Evolutionary conservation across 2,113 vertebrate species (phyloP).

Genomic region (Salvelinus alpinus): DNA sequence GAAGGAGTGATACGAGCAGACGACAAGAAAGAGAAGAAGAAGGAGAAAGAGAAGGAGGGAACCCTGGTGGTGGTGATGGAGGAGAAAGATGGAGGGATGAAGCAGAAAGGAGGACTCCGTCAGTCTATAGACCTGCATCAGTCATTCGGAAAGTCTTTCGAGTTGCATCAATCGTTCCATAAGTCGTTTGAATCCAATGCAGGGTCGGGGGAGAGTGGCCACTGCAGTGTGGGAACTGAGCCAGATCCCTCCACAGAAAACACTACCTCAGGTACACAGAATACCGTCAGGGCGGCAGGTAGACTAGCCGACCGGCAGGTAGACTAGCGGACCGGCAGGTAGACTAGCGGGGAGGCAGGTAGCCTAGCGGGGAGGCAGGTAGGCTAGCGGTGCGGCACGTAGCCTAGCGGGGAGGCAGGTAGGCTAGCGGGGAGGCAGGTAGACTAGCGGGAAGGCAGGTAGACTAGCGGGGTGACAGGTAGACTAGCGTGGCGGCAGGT

Average conservation of each 20-base stretch:
- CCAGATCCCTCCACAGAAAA: constrained; percentile 80
- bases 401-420: too few relatives aligned
- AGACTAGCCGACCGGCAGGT: too few relatives aligned
- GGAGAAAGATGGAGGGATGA: constrained; percentile 59
- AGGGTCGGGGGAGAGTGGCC: constrained; percentile 69
- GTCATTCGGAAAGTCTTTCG: constrained; percentile 10
- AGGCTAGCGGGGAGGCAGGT: too few relatives aligned
- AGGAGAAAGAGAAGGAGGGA: constrained; percentile 65
- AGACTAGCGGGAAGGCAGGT: too few relatives aligned
- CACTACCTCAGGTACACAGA: constrained; percentile 79
- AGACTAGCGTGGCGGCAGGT: too few relatives aligned
- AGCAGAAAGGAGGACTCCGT: constrained; percentile 47
- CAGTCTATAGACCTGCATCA: constrained; percentile 35
- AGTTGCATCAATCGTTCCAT: constrained; percentile 30
- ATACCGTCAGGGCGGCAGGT: background rate
- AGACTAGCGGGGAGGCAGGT: too few relatives aligned
- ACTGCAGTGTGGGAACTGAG: constrained; percentile 63
- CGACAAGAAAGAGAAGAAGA: constrained; percentile 65
- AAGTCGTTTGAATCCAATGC: constrained; percentile 54
- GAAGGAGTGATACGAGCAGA: constrained; percentile 63
- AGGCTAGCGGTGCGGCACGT: too few relatives aligned
- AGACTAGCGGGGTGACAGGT: too few relatives aligned
- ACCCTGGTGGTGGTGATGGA: constrained; percentile 67
- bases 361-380: too few relatives aligned
- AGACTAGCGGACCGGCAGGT: too few relatives aligned